phyloP scores from a whole-genome alignment of 2,113 vertebrate genomes.

The Cebidichthys violaceus region DNA sequence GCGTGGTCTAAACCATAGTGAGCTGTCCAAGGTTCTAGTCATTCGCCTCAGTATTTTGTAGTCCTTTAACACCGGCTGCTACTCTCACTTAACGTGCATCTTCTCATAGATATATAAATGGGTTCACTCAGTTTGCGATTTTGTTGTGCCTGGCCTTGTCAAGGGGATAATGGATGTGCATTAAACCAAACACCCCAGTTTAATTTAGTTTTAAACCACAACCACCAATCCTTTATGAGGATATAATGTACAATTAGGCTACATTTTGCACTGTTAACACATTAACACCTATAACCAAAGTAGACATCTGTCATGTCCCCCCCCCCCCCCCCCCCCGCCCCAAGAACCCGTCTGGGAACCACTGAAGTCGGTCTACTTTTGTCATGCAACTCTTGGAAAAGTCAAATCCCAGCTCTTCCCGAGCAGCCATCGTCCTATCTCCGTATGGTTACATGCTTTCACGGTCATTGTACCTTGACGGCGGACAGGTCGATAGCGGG shows the following conservation, averaged over 20 bases:
- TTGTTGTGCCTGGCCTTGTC: neutral
- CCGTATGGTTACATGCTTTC: conserved; percentile 3
- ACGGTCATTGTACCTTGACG: conserved; percentile 79
- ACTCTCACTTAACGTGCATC: neutral
- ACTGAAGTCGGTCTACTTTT: neutral
- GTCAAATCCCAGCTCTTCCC: conserved; percentile 17
- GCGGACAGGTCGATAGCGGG: conserved; percentile 79
- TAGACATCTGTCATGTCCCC: neutral
- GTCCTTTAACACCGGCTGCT: conserved; percentile 2
- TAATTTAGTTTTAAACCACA: too few relatives aligned
- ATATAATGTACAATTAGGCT: neutral
- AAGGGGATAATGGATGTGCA: neutral
- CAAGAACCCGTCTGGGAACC: neutral
- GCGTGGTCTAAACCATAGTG: conserved; percentile 55
- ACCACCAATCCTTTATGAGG: neutral
- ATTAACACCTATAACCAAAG: neutral
- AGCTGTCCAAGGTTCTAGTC: conserved; percentile 77
- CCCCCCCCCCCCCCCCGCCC: neutral
- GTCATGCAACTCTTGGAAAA: conserved; percentile 6
- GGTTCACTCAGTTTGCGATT: neutral
- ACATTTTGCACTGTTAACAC: neutral
- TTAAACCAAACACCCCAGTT: neutral
- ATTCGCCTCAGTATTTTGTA: neutral
- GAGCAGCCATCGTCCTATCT: neutral
- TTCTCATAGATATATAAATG: neutral